Evolutionary conservation across 2,113 vertebrate genomes (phyloP).

Genomic region (Anser cygnoides): DNA sequence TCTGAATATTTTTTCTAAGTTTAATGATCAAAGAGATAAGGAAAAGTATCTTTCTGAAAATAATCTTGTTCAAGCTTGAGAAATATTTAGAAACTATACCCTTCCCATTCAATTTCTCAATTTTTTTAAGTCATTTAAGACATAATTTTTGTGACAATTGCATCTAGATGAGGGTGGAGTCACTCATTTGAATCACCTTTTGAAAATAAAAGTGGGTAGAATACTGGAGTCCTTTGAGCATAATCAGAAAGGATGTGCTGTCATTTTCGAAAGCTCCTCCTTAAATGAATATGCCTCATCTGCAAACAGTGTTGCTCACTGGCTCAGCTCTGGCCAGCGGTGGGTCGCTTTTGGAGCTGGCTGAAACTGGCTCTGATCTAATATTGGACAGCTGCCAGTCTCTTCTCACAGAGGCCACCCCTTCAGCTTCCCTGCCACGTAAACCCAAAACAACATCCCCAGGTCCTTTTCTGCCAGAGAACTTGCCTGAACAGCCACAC

Average conservation of each 20-base stretch:
- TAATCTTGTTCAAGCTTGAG: neutral
- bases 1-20: neutral
- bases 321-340: no score
- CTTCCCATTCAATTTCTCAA: neutral
- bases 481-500: no score
- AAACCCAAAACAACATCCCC: no score
- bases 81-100: neutral
- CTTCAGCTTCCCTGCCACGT: no score
- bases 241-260: slow-evolving; percentile 48
- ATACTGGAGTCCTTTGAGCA: neutral
- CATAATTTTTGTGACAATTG: neutral
- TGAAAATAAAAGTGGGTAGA: neutral
- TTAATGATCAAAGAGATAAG: neutral
- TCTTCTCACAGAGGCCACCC: no score
- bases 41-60: neutral
- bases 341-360: no score
- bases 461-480: no score
- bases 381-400: no score
- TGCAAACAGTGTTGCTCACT: no score
- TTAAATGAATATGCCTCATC: slow-evolving; percentile 2
- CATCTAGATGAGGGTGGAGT: neutral
- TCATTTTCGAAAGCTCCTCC: slow-evolving; percentile 32
- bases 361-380: no score
- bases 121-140: neutral
- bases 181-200: neutral